Evolutionary conservation across 2,113 vertebrate species (phyloP), one percentile per base, ranked within the genome.

Genomic region (Corythornis madagascariensis): DNA sequence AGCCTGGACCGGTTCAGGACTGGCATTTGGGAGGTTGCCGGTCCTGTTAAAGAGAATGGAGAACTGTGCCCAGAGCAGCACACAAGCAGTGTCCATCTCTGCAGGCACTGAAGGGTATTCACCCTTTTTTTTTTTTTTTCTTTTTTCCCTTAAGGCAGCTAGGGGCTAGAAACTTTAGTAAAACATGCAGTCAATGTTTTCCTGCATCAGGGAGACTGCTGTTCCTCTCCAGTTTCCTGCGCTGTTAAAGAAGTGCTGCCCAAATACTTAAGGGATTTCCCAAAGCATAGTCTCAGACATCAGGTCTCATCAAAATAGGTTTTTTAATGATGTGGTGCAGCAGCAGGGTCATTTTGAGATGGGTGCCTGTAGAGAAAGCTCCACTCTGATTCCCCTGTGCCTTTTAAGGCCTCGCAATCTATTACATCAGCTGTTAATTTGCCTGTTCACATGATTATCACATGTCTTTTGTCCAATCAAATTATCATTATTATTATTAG

Each of bases 201-300:
- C 14, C 25, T 0, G 1, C 56, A 18, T 42, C 1, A 1, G 2
- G 22, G 35, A 38, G 12, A 3, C 21, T 6, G 15, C 35, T 10
- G 1, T 35, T 50, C 14, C 29, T 11, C 18, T 57, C 16, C 7
- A 20, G 7, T 6, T 20, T 19, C 5, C 10, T 33, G 57, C 21
- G 8, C 45, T 55, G 16, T 29, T 55, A 17, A 28, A 29, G 28
- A 55, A 55, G 16, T 26, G 26, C 53, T 29, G 35, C 26, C 24
- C 21, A 24, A 38, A 38, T 24, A n/a, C 20, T 35, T 24, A 38
- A 38, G 38, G 38, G 12, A 19, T 24, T 60, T 22, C 33, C 10
- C 14, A 16, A 35, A 61, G 33, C 59, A 61, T n/a, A 24, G 13
- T 60, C 33, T 35, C n/a, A 19, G 57, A 21, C 57, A 15, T 9